Evolutionary conservation across 2,888 invertebrate species (phyloP).

Genomic region (Eupithecia inturbata): DNA sequence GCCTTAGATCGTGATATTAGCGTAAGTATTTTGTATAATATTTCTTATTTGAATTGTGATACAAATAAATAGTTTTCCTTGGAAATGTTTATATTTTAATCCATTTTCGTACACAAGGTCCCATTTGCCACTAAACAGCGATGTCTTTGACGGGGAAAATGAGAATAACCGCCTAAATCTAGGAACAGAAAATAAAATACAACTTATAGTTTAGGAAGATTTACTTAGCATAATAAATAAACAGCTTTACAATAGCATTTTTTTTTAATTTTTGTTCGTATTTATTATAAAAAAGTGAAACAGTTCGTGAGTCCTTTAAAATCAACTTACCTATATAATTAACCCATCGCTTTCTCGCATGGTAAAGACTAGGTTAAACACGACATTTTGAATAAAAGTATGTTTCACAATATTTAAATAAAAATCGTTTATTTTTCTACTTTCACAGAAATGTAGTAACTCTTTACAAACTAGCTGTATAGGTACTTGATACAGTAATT

Average conservation of each 20-base stretch:
- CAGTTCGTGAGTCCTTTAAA: conserved; percentile 20
- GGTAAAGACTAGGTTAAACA: conserved; percentile 33
- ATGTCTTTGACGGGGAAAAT: background rate
- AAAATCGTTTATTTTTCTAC: background rate
- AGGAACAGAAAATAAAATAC: conserved; percentile 57
- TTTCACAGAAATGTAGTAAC: background rate
- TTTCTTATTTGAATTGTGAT: background rate
- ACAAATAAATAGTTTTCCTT: background rate
- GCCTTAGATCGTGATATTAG: background rate
- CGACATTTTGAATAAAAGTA: background rate
- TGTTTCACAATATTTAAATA: background rate
- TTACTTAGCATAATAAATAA: conserved; percentile 82
- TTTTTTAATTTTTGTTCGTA: conserved; percentile 62
- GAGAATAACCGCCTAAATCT: background rate
- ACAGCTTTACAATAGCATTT: conserved; percentile 77
- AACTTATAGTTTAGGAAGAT: conserved; percentile 67
- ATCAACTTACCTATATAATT: conserved; percentile 23
- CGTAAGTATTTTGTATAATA: background rate
- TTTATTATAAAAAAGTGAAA: conserved; percentile 41
- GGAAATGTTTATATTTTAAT: background rate
- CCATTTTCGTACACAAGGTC: background rate
- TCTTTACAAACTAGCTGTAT: background rate
- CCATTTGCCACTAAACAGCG: background rate
- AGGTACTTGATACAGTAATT: conserved; percentile 1
- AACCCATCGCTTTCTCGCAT: conserved; percentile 18